Evolutionary conservation across 2,113 vertebrate species (phyloP), one percentile per base, ranked within the genome.

Genomic region (Plotosus lineatus): DNA sequence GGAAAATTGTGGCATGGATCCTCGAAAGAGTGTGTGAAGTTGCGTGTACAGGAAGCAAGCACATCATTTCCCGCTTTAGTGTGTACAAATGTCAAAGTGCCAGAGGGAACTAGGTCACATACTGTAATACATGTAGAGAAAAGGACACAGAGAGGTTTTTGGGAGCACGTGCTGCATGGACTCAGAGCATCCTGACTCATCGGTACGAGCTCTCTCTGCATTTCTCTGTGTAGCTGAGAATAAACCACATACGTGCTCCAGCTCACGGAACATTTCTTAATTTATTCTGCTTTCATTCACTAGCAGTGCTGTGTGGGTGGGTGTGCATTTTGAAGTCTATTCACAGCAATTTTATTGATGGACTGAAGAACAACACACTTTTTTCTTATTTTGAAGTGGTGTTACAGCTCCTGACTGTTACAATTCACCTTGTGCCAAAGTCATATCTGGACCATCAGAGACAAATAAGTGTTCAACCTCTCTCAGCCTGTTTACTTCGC

Each of bases 111-210:
- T 73, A 72, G 75, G 76, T 82, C 79, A 81, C 55, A 63, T 75
- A 53, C 33, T 40, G 31, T 75, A 69, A 75, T 33, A 31, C 82
- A 65, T 19, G 31, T 68, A 17, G 53, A 44, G 7, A 28, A 68
- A 75, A 26, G 1, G 56, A 38, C 42, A 55, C 48, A 26, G 3
- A 23, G 38, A 40, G 56, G 58, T 58, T 26, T 31, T 14, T 26
- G 65, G 28, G n/a, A 36, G 76, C 84, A 83, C 82, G 68, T 78
- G 84, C 75, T 65, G 72, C 38, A 46, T 73, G 66, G 42, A 42
- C 40, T 26, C 36, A 21, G 33, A 56, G 51, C 40, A 50, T 63
- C 53, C 61, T 74, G 81, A 83, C 55, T 84, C 81, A 88, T 33
- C 26, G 58, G 9, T 80, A 38, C 56, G 44, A 53, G 50, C 53